phyloP scores from a whole-genome alignment of 2,888 invertebrate species.

The Protophormia terraenovae region DNA sequence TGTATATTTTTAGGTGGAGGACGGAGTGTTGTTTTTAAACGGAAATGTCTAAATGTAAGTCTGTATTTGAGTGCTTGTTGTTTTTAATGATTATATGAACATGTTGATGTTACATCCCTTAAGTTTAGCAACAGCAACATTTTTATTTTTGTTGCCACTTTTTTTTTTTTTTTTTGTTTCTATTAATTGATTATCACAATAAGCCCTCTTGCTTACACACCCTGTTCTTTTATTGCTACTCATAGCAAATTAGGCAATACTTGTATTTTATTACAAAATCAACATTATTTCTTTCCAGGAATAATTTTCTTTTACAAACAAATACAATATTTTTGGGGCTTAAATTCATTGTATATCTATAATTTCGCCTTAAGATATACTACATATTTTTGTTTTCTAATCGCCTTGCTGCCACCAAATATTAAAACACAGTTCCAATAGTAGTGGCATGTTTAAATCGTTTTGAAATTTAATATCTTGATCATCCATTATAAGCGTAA shows the following conservation, averaged over 20 bases:
- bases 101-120: constrained; percentile 14
- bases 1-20: background rate
- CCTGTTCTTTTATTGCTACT: background rate
- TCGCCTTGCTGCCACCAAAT: background rate
- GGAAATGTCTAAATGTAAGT: background rate
- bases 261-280: background rate
- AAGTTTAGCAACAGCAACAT: background rate
- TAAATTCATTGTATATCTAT: background rate
- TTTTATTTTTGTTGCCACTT: background rate
- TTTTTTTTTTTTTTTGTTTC: background rate
- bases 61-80: background rate
- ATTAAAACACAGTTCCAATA: background rate
- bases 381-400: background rate
- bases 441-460: background rate
- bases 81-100: background rate
- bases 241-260: background rate
- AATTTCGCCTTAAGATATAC: background rate
- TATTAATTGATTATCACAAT: constrained; percentile 51
- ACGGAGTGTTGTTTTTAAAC: background rate
- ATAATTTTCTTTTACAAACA: background rate
- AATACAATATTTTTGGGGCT: background rate
- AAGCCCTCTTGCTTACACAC: background rate
- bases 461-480: constrained; percentile 43
- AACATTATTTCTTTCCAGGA: background rate
- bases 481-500: constrained; percentile 1